phyloP scores from a whole-genome alignment of 2,113 vertebrate genomes.

The Callithrix jacchus region DNA sequence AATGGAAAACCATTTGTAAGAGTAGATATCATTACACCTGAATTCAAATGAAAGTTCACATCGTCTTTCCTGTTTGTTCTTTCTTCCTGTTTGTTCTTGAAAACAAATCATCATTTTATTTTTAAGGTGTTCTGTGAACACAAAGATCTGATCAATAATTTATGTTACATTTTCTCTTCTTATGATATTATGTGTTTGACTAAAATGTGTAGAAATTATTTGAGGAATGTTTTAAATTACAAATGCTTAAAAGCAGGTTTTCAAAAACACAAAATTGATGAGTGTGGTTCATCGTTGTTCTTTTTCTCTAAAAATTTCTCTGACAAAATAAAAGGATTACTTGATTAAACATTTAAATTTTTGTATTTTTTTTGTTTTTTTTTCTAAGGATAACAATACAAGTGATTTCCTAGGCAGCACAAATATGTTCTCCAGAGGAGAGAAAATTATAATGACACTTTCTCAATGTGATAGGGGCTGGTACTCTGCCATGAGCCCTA shows the following conservation, averaged over 20 bases:
- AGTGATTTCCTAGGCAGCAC: not conserved
- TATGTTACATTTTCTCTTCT: not conserved
- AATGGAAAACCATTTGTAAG: not conserved
- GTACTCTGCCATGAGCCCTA: not conserved
- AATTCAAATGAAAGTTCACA: not conserved
- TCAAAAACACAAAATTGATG: not conserved
- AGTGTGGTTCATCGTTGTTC: not conserved
- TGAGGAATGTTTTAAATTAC: not conserved
- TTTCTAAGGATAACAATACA: not conserved
- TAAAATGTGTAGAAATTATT: not conserved
- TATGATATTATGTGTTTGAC: not conserved
- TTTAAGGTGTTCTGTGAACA: not conserved
- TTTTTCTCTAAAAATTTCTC: not conserved
- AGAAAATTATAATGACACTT: slow-evolving; percentile 18
- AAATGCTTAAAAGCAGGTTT: not conserved
- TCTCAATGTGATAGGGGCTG: not conserved
- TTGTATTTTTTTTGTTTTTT: not conserved
- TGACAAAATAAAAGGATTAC: not conserved
- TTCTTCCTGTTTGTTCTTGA: not conserved
- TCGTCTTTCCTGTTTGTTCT: not conserved
- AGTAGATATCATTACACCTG: not conserved
- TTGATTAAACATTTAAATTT: not conserved
- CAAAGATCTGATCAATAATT: not conserved
- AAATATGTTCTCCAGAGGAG: not conserved
- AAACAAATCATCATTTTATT: not conserved